Percentiles rank a stretch among this genome's conserved stretches.
Conservation (phyloP, 2,888 invertebrate species). For the Electrophaes corylata region DNA sequence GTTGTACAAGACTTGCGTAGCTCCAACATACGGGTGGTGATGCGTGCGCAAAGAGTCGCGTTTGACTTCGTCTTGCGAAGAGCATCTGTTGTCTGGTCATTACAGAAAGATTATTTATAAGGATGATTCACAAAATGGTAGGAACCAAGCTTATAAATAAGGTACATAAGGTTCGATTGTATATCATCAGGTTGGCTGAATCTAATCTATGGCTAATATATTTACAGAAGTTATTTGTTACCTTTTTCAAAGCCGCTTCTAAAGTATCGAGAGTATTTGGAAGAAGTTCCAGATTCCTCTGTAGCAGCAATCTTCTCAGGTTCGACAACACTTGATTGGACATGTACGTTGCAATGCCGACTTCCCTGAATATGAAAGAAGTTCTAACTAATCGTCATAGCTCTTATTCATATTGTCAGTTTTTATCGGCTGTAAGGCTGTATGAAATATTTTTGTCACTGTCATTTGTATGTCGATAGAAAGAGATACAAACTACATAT, state of each 20-base stretch:
- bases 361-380: slow-evolving; percentile 55
- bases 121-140: too few relatives aligned
- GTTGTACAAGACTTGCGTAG: slow-evolving; percentile 70
- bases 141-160: too few relatives aligned
- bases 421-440: too few relatives aligned
- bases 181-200: too few relatives aligned
- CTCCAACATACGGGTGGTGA: slow-evolving; percentile 67
- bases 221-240: slow-evolving; percentile 36
- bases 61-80: slow-evolving; percentile 86
- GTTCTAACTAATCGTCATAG: too few relatives aligned
- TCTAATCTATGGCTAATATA: background rate
- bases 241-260: slow-evolving; percentile 87
- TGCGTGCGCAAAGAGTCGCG: slow-evolving; percentile 66
- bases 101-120: background rate
- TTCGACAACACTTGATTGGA: slow-evolving; percentile 72
- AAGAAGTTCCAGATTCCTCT: slow-evolving; percentile 89
- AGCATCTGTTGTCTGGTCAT: slow-evolving; percentile 86
- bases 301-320: slow-evolving; percentile 85
- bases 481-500: too few relatives aligned
- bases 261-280: slow-evolving; percentile 90
- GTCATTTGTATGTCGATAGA: too few relatives aligned
- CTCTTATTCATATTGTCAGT: too few relatives aligned
- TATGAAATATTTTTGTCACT: too few relatives aligned
- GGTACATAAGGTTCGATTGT: too few relatives aligned
- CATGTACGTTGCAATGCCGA: slow-evolving; percentile 64